phyloP scores from a whole-genome alignment of 2,113 vertebrate genomes.

The Hemichromis elongatus region DNA sequence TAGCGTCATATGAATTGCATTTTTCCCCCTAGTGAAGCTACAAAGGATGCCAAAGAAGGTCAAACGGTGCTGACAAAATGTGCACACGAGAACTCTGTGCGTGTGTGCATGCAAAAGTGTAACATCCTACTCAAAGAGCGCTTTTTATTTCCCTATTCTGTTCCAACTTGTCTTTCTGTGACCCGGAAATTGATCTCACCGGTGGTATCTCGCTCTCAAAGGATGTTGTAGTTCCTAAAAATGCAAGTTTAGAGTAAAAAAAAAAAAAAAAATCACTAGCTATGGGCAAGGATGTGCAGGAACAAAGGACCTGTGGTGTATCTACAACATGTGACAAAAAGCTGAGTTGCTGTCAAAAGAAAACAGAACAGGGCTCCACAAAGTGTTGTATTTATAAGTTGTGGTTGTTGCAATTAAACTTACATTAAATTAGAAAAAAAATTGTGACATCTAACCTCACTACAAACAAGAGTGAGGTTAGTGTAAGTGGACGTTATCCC shows the following conservation, averaged over 20 bases:
- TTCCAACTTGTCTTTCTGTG: background rate
- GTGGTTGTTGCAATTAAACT: background rate
- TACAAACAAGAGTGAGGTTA: too few relatives aligned
- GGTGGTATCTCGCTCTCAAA: background rate
- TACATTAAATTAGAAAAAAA: background rate
- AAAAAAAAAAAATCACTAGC: too few relatives aligned
- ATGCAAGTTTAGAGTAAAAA: background rate
- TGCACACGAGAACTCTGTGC: background rate
- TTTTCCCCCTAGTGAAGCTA: background rate
- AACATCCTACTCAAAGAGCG: background rate
- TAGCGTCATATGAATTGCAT: background rate
- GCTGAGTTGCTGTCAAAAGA: background rate
- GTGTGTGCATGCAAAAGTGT: background rate
- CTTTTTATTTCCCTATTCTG: background rate
- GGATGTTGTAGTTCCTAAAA: background rate
- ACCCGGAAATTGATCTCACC: background rate
- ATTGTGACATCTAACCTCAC: background rate
- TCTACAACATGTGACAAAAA: background rate
- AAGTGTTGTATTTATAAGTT: background rate
- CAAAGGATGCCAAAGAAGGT: background rate
- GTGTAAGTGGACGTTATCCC: background rate
- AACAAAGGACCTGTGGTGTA: background rate
- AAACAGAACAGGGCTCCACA: background rate
- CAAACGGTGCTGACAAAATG: background rate
- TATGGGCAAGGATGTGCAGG: background rate